phyloP scores from a whole-genome alignment of 2,113 vertebrate genomes.

The Toxostoma redivivum region DNA sequence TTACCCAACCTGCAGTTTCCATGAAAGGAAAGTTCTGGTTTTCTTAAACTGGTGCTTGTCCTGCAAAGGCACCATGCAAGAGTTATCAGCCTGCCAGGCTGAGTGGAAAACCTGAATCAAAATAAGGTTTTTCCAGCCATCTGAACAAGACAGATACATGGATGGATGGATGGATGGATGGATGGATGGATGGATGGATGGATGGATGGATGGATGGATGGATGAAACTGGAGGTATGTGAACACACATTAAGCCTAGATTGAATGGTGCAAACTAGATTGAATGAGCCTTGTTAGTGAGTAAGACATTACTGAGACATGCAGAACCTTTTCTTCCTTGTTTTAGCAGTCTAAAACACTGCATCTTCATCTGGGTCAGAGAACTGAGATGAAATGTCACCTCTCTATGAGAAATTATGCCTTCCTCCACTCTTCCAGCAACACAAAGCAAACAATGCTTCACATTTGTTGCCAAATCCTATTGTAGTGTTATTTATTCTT shows the following conservation, averaged over 20 bases:
- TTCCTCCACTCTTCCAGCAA: neutral
- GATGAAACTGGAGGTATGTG: neutral
- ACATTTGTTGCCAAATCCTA: neutral
- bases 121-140: neutral
- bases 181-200: too few species aligned
- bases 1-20: neutral
- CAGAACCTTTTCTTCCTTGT: neutral
- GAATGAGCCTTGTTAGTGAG: neutral
- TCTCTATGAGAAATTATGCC: neutral
- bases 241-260: neutral
- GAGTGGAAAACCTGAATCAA: neutral
- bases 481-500: neutral
- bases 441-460: neutral
- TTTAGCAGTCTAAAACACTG: neutral
- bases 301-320: neutral
- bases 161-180: neutral
- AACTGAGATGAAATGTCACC: neutral
- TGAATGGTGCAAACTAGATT: neutral
- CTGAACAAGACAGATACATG: neutral
- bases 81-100: neutral
- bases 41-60: neutral
- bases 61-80: neutral
- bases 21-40: neutral
- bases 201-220: too few species aligned
- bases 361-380: neutral